These are phyloP conservation scores for Epinephelus coioides DNA, from an alignment of 2,797 vertebrate genomes.

Conservation along the genomic window DNA sequence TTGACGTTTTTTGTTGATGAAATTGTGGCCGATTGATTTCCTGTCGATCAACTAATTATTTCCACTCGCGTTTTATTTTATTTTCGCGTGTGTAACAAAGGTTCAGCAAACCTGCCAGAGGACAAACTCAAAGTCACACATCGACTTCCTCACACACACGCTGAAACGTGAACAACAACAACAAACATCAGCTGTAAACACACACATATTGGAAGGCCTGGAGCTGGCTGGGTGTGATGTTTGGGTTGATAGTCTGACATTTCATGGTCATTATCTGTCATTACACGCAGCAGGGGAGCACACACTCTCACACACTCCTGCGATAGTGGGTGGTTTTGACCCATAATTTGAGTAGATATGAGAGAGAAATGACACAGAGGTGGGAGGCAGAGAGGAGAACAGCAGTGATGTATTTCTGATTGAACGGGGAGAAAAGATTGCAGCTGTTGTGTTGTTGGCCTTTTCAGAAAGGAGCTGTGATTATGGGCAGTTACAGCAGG, in stretches of 20 bases:
- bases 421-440: constrained; percentile 19
- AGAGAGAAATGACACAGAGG: constrained; percentile 36
- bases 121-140: constrained; percentile 56
- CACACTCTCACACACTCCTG: constrained; percentile 20
- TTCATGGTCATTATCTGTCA: constrained; percentile 75
- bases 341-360: constrained; percentile 56
- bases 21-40: not conserved
- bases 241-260: constrained; percentile 69
- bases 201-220: constrained; percentile 10
- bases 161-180: constrained; percentile 18
- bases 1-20: not conserved
- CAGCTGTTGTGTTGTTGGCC: constrained; percentile 50
- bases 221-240: constrained; percentile 50
- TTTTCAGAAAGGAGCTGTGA: constrained; percentile 62
- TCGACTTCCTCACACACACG: constrained; percentile 4
- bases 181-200: constrained; percentile 36
- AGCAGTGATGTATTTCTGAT: constrained; percentile 44
- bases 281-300: constrained; percentile 64
- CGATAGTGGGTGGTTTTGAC: constrained; percentile 45
- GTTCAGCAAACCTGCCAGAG: constrained; percentile 29
- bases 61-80: not conserved
- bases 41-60: not conserved
- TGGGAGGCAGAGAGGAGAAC: constrained; percentile 26
- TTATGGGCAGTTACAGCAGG: constrained; percentile 55
- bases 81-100: not conserved